These are phyloP conservation scores for Camponotus vicinus DNA, from an alignment of 1,140 invertebrate species.

Conservation along the genomic window DNA sequence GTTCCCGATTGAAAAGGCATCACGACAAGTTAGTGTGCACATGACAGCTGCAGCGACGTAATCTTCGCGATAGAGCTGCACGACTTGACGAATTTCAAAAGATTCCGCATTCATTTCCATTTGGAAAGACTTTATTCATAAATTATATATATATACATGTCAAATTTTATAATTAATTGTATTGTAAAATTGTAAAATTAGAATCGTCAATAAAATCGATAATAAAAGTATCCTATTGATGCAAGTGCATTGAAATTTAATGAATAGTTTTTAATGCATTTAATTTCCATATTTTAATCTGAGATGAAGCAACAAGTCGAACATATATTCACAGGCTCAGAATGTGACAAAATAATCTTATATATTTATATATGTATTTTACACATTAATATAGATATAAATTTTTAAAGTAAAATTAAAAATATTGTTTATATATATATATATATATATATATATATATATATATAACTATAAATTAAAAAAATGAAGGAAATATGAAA, in stretches of 20 bases:
- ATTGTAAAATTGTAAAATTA: constrained; percentile 34
- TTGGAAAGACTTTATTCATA: neutral
- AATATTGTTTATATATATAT: neutral
- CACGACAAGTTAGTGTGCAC: constrained; percentile 55
- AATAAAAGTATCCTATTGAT: neutral
- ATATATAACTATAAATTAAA: neutral
- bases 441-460: no score
- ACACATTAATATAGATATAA: neutral
- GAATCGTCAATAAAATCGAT: neutral
- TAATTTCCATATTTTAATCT: constrained; percentile 30
- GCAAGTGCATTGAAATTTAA: constrained; percentile 38
- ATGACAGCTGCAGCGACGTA: constrained; percentile 64
- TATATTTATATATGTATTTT: neutral
- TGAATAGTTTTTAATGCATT: neutral
- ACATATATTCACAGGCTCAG: constrained; percentile 3
- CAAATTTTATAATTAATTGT: neutral
- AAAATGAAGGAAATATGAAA: neutral
- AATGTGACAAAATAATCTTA: neutral
- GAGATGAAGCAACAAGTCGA: neutral
- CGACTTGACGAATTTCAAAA: constrained; percentile 25
- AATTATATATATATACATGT: neutral
- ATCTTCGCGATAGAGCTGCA: constrained; percentile 46
- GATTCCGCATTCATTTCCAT: neutral
- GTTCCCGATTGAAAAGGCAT: constrained; percentile 55
- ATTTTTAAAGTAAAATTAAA: neutral